These are phyloP conservation scores for Petrolisthes cinctipes DNA, from an alignment of 2,888 invertebrate genomes.

Conservation along the genomic window DNA sequence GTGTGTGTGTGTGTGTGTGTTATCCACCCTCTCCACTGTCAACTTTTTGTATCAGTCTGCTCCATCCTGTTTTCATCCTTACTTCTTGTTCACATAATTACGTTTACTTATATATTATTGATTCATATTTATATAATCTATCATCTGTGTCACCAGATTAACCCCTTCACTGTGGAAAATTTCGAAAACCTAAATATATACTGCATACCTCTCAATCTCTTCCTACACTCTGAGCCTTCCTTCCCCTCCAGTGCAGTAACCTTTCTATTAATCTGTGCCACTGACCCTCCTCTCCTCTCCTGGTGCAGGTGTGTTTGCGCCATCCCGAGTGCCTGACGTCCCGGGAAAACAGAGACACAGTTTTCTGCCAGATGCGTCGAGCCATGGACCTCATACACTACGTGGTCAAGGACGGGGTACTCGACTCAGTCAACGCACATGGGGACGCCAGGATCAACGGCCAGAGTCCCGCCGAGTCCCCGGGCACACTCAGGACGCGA, in stretches of 20 bases:
- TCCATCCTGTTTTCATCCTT: too few relatives aligned
- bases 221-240: too few relatives aligned
- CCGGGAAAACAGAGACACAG: conserved; percentile 94
- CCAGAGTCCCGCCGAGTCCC: conserved; percentile 62
- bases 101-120: too few relatives aligned
- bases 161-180: too few relatives aligned
- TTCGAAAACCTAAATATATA: too few relatives aligned
- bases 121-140: too few relatives aligned
- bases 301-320: conserved; percentile 85
- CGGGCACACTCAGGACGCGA: conserved; percentile 53
- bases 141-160: too few relatives aligned
- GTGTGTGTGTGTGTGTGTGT: neutral
- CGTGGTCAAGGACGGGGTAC: conserved; percentile 95
- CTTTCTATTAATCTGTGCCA: neutral
- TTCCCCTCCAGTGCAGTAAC: too few relatives aligned
- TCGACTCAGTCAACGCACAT: conserved; percentile 72
- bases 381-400: conserved; percentile 98
- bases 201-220: too few relatives aligned
- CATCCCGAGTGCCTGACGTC: conserved; percentile 95
- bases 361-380: conserved; percentile 96
- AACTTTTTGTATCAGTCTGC: too few relatives aligned
- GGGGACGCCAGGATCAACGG: conserved; percentile 62
- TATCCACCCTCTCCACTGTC: too few relatives aligned
- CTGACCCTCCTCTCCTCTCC: neutral
- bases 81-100: too few relatives aligned